Percentiles rank a stretch among this genome's conserved stretches.
Evolutionary conservation across 1,140 invertebrate species (phyloP).

Genomic region (Cyclina sinensis): DNA sequence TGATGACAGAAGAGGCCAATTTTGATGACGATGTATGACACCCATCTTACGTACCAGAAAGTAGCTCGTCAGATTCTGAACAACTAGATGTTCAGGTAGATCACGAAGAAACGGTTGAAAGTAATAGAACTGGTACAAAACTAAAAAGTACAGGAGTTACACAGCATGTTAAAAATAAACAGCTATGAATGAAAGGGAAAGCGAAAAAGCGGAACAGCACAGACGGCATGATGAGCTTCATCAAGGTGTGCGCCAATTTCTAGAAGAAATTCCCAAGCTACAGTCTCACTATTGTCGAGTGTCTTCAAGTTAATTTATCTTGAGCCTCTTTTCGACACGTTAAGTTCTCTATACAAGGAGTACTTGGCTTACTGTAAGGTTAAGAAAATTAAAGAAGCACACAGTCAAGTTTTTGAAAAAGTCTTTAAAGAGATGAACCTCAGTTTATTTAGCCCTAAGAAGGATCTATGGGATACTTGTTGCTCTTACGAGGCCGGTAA

Average conservation of each 20-base stretch:
- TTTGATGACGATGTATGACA: too few relatives aligned
- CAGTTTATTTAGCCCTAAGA: background rate
- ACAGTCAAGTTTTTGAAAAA: constrained; percentile 15
- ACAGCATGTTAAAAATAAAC: too few relatives aligned
- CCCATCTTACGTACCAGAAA: too few relatives aligned
- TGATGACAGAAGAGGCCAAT: too few relatives aligned
- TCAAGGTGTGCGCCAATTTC: too few relatives aligned
- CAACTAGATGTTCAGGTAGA: too few relatives aligned
- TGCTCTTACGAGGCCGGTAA: background rate
- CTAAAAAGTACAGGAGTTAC: too few relatives aligned
- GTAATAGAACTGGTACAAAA: too few relatives aligned
- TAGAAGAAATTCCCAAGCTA: background rate
- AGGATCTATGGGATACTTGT: constrained; percentile 38
- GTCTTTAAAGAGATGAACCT: constrained; percentile 22
- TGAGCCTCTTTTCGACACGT: background rate
- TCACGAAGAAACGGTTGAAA: too few relatives aligned
- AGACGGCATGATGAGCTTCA: background rate
- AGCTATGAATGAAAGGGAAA: too few relatives aligned
- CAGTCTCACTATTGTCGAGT: constrained; percentile 20
- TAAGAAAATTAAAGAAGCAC: background rate
- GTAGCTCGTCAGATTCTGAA: too few relatives aligned
- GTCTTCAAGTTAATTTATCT: background rate
- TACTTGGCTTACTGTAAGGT: background rate
- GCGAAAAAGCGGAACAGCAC: background rate
- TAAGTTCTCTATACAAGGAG: background rate